Percentiles rank a stretch among this genome's conserved stretches.
phyloP scores from a whole-genome alignment of 2,113 vertebrate species.

The Zosterops lateralis region DNA sequence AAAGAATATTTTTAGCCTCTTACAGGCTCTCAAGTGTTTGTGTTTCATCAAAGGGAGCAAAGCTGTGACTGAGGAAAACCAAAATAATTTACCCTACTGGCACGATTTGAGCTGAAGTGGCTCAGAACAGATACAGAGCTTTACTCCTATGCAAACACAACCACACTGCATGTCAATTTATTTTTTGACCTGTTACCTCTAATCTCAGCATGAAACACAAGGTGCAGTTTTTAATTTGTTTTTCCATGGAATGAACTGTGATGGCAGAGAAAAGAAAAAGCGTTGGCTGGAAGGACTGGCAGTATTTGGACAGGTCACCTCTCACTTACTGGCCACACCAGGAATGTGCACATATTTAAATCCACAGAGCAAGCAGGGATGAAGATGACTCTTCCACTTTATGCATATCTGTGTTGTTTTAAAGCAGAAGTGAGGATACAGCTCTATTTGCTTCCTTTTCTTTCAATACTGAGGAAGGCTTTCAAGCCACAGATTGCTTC shows the following conservation, averaged over 20 bases:
- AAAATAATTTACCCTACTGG: neutral
- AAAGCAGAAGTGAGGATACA: neutral
- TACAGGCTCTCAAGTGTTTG: neutral
- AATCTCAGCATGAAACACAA: neutral
- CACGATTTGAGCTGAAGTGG: rapidly evolving
- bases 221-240: neutral
- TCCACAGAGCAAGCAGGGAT: rapidly evolving
- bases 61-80: neutral
- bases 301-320: neutral
- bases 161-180: neutral
- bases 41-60: neutral
- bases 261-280: neutral
- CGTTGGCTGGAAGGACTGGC: neutral
- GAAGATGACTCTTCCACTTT: neutral
- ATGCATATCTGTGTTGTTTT: neutral
- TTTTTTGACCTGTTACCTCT: neutral
- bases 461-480: neutral
- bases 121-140: neutral
- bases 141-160: rapidly evolving
- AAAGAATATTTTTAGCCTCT: neutral
- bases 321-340: neutral
- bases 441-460: neutral
- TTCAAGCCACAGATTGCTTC: neutral
- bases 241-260: neutral
- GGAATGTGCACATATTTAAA: rapidly evolving